phyloP scores from a whole-genome alignment of 35 echinoderm and acorn worm genomes.

The Diadema setosum region DNA sequence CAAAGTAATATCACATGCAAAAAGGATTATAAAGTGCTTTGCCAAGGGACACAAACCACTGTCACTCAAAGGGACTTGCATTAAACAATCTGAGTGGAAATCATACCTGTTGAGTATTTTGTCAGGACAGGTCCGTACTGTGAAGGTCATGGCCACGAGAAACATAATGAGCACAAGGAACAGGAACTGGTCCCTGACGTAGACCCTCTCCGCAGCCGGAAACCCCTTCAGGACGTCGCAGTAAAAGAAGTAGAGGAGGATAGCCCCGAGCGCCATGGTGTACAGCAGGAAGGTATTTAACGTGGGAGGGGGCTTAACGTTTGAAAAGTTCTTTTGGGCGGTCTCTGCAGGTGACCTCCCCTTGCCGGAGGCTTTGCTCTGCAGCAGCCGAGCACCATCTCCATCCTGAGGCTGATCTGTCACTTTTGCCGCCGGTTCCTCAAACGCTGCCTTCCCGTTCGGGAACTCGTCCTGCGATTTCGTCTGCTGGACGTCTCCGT shows the following conservation, averaged over 20 bases:
- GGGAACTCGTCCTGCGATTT: background rate
- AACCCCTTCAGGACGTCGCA: conserved; percentile 53
- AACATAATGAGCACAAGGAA: conserved; percentile 54
- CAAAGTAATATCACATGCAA: too few relatives aligned
- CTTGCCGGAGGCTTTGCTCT: background rate
- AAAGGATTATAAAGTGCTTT: too few relatives aligned
- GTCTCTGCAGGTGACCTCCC: background rate
- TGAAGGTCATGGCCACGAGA: conserved; percentile 39
- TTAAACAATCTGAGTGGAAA: too few relatives aligned
- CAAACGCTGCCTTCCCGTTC: background rate
- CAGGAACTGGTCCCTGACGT: conserved; percentile 53
- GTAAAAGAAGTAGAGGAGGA: conserved; percentile 61
- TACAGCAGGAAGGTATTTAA: conserved; percentile 64
- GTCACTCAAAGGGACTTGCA: too few relatives aligned
- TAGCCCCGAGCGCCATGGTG: conserved; percentile 27
- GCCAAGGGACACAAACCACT: too few relatives aligned
- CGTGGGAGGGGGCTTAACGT: conserved; percentile 55
- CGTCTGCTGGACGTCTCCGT: background rate
- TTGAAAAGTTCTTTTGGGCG: conserved; percentile 25
- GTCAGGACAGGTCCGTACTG: conserved; percentile 40
- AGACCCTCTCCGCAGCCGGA: conserved; percentile 31
- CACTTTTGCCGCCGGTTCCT: background rate
- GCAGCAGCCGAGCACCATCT: background rate
- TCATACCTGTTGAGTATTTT: conserved; percentile 78
- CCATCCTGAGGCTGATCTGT: background rate